Evolutionary conservation across 2,797 vertebrate genomes (phyloP).

Genomic region (Periparus ater): DNA sequence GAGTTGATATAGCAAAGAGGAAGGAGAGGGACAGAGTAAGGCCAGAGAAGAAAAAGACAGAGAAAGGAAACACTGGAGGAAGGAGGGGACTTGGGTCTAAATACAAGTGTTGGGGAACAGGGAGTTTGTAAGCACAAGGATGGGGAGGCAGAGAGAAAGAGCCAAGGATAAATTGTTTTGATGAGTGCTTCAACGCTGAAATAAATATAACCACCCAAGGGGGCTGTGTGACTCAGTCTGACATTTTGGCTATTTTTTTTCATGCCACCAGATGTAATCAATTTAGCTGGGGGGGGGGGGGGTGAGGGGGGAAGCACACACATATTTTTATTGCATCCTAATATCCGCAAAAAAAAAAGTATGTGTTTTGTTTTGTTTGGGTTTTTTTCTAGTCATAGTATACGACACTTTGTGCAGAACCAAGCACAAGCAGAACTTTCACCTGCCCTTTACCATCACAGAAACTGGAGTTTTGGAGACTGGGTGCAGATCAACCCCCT

Average conservation of each 20-base stretch:
- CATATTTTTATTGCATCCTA: constrained; percentile 49
- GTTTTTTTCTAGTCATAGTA: not conserved
- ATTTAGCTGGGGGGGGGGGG: constrained; percentile 50
- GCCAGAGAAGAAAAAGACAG: not conserved
- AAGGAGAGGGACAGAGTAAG: not conserved
- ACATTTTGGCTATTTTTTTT: constrained; percentile 65
- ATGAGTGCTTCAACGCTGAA: constrained; percentile 62
- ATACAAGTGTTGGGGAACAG: not conserved
- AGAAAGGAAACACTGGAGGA: not conserved
- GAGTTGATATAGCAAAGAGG: not conserved
- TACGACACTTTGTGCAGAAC: not conserved
- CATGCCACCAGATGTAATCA: constrained; percentile 64
- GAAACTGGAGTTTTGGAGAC: not conserved
- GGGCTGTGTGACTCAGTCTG: constrained; percentile 68
- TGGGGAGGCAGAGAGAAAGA: constrained; percentile 37
- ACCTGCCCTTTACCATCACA: constrained; percentile 16
- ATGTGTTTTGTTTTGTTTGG: not conserved
- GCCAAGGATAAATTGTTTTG: constrained; percentile 67
- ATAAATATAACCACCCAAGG: constrained; percentile 69
- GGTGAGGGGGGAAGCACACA: not conserved
- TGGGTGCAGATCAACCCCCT: not conserved
- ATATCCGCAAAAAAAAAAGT: not conserved
- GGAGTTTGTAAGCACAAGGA: constrained; percentile 6
- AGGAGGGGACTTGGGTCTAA: not conserved
- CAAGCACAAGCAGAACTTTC: not conserved